Base-by-base conservation (phyloP, 2,797 vertebrate genomes). In the Clarias fuscus region DNA sequence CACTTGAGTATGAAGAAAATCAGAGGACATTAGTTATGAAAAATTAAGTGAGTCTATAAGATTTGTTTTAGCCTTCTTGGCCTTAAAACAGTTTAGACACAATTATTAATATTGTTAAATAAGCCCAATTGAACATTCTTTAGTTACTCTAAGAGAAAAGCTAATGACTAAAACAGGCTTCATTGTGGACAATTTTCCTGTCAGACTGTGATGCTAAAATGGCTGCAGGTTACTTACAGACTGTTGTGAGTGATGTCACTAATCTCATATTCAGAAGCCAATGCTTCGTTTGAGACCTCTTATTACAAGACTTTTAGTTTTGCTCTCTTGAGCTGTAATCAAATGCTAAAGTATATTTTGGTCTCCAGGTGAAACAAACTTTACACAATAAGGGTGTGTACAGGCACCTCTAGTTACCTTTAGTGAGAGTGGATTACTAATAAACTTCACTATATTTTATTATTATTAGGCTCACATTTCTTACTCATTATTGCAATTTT, bases 341-440 rank as follows among this genome's bases (percentile, higher is more conserved):
- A 79, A 62, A 80, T 65, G 30, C 30, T 79, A 24, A 61, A 43
- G 5, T 70, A n/a, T 67, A 82, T 82, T 82, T 82, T 33, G 64
- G 17, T 82, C 17, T 82, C 27, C 56, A 53, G 80, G 64, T 82
- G 27, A 48, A 33, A n/a, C 24, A 30, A 30, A 43, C 37, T 27
- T 1, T 27, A 80, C 43, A 80, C 24, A 65, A 40, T 17, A 58
- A 11, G 17, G 59, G 59, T n/a, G 61, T 81, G 78, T 14, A 48
- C 22, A 65, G 13, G 43, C 37, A 8, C 22, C 22, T 62, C 30
- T 7, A 40, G 30, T 15, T 61, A 40, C 11, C 8, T 82, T 30
- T 10, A 82, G 62, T 0, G 7, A 81, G 15, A 67, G 24, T 81
- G 18, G 37, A 81, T 65, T 81, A 33, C 56, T 68, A 68, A 56